Conservation (phyloP, 1,140 invertebrate genomes). For the Bombyx mori region DNA sequence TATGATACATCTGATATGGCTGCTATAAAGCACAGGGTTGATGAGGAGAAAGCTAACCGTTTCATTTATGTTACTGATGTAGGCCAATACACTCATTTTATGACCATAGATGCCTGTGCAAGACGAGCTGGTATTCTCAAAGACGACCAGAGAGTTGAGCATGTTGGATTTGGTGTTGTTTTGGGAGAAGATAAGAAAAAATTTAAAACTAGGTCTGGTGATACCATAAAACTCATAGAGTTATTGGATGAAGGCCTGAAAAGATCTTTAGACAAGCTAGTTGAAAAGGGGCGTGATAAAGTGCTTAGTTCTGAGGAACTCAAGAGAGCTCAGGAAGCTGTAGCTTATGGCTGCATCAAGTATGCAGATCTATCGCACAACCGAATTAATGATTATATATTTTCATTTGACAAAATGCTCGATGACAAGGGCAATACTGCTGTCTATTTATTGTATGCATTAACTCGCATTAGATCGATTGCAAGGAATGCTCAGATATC, state of each 20-base stretch:
- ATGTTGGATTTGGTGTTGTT: slow-evolving; percentile 97
- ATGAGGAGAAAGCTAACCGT: slow-evolving; percentile 92
- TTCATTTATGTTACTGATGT: slow-evolving; percentile 96
- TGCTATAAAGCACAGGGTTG: slow-evolving; percentile 87
- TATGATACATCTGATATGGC: slow-evolving; percentile 99
- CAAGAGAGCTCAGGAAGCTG: slow-evolving; percentile 85
- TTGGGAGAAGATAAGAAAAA: slow-evolving; percentile 99
- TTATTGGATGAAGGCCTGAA: slow-evolving; percentile 96
- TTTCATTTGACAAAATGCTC: slow-evolving; percentile 99
- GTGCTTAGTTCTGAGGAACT: slow-evolving; percentile 89
- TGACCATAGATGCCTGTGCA: slow-evolving; percentile 81
- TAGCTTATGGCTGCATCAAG: slow-evolving; percentile 99
- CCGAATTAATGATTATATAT: slow-evolving; percentile 95
- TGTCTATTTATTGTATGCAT: slow-evolving; percentile 96
- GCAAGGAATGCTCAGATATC: slow-evolving; percentile 81
- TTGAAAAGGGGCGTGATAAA: slow-evolving; percentile 93
- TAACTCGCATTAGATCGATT: slow-evolving; percentile 95
- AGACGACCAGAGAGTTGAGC: slow-evolving; percentile 81
- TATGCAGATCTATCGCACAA: slow-evolving; percentile 98
- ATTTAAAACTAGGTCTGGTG: slow-evolving; percentile 98
- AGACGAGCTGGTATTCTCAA: slow-evolving; percentile 79
- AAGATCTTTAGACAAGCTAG: slow-evolving; percentile 86
- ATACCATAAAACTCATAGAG: slow-evolving; percentile 91
- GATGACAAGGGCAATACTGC: slow-evolving; percentile 99
- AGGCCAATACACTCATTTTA: slow-evolving; percentile 93